Base-by-base conservation (phyloP, 2,888 invertebrate genomes). In the Glyphotaelius pellucidus region DNA sequence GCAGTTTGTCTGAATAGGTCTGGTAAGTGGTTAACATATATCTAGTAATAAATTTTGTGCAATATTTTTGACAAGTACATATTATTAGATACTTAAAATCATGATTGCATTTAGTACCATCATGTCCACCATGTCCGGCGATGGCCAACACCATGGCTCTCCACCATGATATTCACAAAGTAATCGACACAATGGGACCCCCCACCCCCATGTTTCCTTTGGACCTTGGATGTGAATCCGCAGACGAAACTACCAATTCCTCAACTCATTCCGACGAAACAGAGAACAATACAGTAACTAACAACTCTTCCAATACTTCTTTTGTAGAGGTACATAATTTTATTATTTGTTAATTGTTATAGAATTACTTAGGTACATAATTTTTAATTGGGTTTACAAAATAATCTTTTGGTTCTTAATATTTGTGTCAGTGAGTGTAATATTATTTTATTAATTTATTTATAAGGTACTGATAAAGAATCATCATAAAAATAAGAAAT, bases 401-500 rank as follows among this genome's bases (percentile, higher is more conserved):
- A 42, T 3, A 11, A 86, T 86, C 5, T 86, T 67, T 67, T 67
- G 0, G 9, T 67, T 67, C 19, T 47, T 47, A 2, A 47, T 47
- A 15, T 3, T 47, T 47, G 14, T 47, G 15, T 47, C 47, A 15
- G 7, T 14, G 12, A 14, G 12, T 47, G 4, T 47, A 47, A 47
- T 47, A 19, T 52, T 19, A 19, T 52, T 52, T 19, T 52, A 67
- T 67, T 67, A 0, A 47, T 87, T 87, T 87, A 32, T 86, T 38
- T 30, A 38, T 87, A 32, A 92, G 92, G 92, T 92, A 12, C 52
- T 92, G 31, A 90, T 92, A 25, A 92, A 92, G 42, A 92, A 92
- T 88, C 92, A 92, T 87, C 92, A 92, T 42, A 90, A 90, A 91
- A 91, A 19, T 35, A 91, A 91, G 90, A 92, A 90, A 90, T 14